Base-by-base conservation (phyloP, 2,113 vertebrate genomes). In the Rhagologus leucostigma region DNA sequence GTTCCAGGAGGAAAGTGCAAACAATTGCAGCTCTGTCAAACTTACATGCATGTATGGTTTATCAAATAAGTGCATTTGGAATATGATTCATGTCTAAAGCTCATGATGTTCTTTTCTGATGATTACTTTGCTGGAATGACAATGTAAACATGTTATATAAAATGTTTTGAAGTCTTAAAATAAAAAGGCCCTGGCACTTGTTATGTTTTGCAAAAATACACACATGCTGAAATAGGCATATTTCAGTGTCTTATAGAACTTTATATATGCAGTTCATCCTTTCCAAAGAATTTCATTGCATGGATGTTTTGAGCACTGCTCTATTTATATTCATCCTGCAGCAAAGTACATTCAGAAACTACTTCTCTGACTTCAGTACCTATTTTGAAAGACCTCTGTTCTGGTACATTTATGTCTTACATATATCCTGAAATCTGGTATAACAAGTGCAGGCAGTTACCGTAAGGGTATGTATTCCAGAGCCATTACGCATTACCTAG, bases 61-160 rank as follows among this genome's bases (percentile, higher is more conserved):
- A 79, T 75, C 80, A 89, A 89, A 65, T 42, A 78, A 92, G 15
- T 64, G 21, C 32, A 21, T 78, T 81, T 70, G 64, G 92, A 95
- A 59, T n/a, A 64, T 9, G 17, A 41, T 70, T 90, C 63, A 63
- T 32, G 11, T 67, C 29, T 87, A 64, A 93, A 91, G 76, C 4
- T 64, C 91, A 56, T 30, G 15, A 14, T 87, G 80, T 89, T 89
- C 73, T 93, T 94, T 93, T 89, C 90, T 60, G 44, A 75, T 63
- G 76, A 62, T n/a, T 83, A 37, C 75, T 93, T 93, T 30, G 1
- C 49, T 71, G 44, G 69, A 87, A 92, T 65, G 91, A 57, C 47
- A 90, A 62, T 60, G 57, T 94, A 92, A 97, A 96, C 90, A 73
- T 14, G 77, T 92, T 97, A 96, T 68, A 84, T 93, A 96, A 95